phyloP scores from a whole-genome alignment of 2,113 vertebrate genomes.

The Podarcis raffonei region DNA sequence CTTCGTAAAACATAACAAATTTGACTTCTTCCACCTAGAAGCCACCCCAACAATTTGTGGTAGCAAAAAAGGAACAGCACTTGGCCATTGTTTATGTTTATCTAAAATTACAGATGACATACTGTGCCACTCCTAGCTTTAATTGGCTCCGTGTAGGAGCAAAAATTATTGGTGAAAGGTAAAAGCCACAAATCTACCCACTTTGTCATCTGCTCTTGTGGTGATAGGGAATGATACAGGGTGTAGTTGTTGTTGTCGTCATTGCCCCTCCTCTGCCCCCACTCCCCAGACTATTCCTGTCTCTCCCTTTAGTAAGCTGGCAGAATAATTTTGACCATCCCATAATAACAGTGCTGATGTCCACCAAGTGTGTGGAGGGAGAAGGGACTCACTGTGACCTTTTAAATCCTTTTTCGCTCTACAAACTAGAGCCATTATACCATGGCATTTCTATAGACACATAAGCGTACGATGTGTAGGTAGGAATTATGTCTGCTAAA shows the following conservation, averaged over 20 bases:
- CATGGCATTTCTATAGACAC: neutral
- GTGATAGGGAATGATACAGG: neutral
- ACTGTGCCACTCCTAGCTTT: neutral
- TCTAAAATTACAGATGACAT: neutral
- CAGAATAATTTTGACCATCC: slow-evolving; percentile 18
- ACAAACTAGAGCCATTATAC: neutral
- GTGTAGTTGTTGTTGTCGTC: neutral
- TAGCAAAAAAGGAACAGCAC: slow-evolving; percentile 8
- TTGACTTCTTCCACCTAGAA: slow-evolving; percentile 16
- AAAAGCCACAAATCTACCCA: slow-evolving; percentile 14
- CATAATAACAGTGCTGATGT: neutral
- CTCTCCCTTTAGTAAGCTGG: neutral
- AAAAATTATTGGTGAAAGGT: slow-evolving; percentile 9
- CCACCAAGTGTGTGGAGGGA: neutral
- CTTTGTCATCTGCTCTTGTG: neutral
- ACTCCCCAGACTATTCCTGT: neutral
- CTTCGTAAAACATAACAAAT: slow-evolving; percentile 22
- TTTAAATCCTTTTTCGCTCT: neutral
- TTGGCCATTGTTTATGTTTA: slow-evolving; percentile 21
- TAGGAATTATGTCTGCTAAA: neutral
- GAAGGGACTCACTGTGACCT: neutral
- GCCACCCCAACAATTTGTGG: neutral
- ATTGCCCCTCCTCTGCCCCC: neutral
- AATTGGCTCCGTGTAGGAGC: neutral
- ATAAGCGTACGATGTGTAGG: neutral